Evolutionary conservation across 2,797 vertebrate species (phyloP).

Genomic region (Cebuella pygmaea): DNA sequence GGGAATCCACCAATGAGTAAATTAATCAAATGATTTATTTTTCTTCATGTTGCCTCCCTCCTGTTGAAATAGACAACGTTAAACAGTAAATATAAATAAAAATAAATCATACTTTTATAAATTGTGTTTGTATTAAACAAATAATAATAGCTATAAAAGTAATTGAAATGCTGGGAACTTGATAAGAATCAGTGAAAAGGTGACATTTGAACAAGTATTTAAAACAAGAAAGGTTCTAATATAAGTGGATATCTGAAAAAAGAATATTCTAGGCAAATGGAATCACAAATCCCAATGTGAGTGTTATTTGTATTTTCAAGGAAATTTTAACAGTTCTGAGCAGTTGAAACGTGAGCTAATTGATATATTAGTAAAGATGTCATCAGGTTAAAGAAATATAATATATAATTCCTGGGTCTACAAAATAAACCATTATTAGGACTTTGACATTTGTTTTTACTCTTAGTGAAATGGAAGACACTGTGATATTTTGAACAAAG

Average conservation of each 20-base stretch:
- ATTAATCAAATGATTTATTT: background rate
- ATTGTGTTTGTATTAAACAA: background rate
- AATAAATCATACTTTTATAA: background rate
- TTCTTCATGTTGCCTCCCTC: background rate
- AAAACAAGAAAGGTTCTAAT: background rate
- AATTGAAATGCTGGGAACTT: background rate
- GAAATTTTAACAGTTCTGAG: background rate
- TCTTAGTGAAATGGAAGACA: background rate
- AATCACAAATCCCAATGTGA: background rate
- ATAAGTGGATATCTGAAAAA: background rate
- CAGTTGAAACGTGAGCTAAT: constrained; percentile 6
- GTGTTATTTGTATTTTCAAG: background rate
- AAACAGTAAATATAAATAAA: background rate
- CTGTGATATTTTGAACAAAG: background rate
- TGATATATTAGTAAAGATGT: background rate
- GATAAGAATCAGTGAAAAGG: background rate
- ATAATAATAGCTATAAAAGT: background rate
- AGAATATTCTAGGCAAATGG: background rate
- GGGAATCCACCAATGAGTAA: background rate
- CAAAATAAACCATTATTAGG: background rate
- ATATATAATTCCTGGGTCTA: background rate
- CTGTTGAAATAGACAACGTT: background rate
- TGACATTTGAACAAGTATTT: background rate
- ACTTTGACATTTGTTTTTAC: background rate
- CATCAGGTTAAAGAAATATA: background rate